Percentiles rank a stretch among this genome's conserved stretches.
These are phyloP conservation scores for Cheumatopsyche charites DNA, from an alignment of 1,140 invertebrate genomes.

Conservation along the genomic window DNA sequence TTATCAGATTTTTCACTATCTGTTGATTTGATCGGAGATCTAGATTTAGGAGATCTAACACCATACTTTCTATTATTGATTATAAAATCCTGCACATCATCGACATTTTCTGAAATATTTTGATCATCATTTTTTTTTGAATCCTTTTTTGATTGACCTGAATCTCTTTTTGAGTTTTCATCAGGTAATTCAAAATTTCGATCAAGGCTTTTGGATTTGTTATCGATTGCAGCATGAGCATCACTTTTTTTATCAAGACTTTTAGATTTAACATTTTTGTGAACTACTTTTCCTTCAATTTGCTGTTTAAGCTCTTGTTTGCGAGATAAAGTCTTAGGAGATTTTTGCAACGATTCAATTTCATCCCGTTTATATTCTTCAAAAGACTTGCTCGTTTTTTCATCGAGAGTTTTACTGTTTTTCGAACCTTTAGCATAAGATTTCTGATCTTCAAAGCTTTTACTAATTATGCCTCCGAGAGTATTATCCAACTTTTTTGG, in stretches of 20 bases:
- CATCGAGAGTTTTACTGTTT: conserved; percentile 66
- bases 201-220: conserved; percentile 67
- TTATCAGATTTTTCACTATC: conserved; percentile 48
- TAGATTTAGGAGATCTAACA: conserved; percentile 44
- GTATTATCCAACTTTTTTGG: conserved; percentile 72
- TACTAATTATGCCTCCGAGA: conserved; percentile 67
- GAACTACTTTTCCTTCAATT: conserved; percentile 66
- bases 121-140: conserved; percentile 60
- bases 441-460: conserved; percentile 70
- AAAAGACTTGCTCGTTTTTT: conserved; percentile 64
- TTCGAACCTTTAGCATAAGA: conserved; percentile 60
- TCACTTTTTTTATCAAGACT: conserved; percentile 63
- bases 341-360: conserved; percentile 61
- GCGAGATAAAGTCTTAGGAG: conserved; percentile 65
- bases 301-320: conserved; percentile 67
- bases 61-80: conserved; percentile 47
- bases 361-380: conserved; percentile 66
- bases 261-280: conserved; percentile 64
- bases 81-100: conserved; percentile 44
- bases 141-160: conserved; percentile 53
- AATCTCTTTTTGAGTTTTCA: conserved; percentile 37
- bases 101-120: conserved; percentile 42
- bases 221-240: conserved; percentile 61
- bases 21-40: conserved; percentile 47
- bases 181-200: conserved; percentile 59